phyloP scores from a whole-genome alignment of 2,113 vertebrate genomes.

The Pomatorhinus ruficollis region DNA sequence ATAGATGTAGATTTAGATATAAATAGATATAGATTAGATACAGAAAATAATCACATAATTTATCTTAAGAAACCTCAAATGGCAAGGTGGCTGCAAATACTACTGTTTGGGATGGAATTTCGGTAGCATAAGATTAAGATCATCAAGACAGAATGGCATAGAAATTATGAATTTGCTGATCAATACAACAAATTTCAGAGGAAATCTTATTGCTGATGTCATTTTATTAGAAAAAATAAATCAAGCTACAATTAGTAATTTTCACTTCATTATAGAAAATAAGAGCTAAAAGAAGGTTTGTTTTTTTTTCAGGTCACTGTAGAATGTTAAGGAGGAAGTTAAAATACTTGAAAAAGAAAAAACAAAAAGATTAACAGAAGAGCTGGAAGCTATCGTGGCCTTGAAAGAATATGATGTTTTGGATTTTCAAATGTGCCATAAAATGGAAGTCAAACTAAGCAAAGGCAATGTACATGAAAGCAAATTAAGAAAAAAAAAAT shows the following conservation, averaged over 20 bases:
- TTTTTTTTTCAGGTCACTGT: neutral
- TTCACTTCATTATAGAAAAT: neutral
- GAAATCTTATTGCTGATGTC: neutral
- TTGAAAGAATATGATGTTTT: neutral
- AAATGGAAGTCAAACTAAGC: neutral
- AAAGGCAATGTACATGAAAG: neutral
- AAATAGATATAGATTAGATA: neutral
- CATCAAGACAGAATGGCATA: neutral
- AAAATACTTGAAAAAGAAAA: neutral
- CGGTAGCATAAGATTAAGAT: neutral
- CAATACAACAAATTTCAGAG: neutral
- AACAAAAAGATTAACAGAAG: neutral
- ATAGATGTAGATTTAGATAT: neutral
- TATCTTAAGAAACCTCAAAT: neutral
- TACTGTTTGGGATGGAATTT: neutral
- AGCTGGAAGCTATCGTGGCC: neutral
- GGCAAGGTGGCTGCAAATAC: neutral
- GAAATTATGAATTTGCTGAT: neutral
- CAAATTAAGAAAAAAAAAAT: neutral
- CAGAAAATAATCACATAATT: neutral
- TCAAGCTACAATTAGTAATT: neutral
- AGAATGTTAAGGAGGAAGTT: neutral
- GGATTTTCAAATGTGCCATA: neutral
- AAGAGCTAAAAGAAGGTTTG: accelerated
- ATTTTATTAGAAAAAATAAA: neutral